Conservation (phyloP, 2,888 invertebrate genomes). For the Hybos culiciformis region DNA sequence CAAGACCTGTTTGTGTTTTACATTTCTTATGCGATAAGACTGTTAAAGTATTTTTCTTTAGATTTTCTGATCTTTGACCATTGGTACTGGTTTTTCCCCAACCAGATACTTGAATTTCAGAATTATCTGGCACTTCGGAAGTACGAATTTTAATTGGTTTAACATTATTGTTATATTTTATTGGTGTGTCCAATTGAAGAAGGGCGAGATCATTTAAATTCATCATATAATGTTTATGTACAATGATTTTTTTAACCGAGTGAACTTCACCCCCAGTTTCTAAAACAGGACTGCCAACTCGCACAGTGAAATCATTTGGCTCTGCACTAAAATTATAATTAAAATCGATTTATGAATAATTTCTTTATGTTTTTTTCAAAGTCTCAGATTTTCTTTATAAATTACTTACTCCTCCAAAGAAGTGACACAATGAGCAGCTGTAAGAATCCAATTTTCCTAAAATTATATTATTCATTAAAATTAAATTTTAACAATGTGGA, state of each 20-base stretch:
- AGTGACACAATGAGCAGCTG: no score
- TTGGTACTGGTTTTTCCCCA: slow-evolving; percentile 5
- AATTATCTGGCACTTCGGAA: background rate
- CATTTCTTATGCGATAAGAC: slow-evolving; percentile 19
- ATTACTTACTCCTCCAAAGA: no score
- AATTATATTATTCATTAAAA: no score
- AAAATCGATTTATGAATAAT: no score
- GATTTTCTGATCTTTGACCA: slow-evolving; percentile 2
- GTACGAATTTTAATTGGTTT: slow-evolving; percentile 9
- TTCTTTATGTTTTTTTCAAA: no score
- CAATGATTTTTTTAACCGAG: slow-evolving; percentile 20
- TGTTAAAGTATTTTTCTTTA: slow-evolving; percentile 14
- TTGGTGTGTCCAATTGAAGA: slow-evolving; percentile 17
- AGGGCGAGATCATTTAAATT: slow-evolving; percentile 26
- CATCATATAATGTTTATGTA: slow-evolving; percentile 19
- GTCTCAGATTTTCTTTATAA: no score
- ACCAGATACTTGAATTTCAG: slow-evolving; percentile 7
- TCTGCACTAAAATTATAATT: no score
- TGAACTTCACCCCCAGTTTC: slow-evolving; percentile 22
- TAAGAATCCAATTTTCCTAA: no score
- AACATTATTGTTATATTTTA: slow-evolving; percentile 17
- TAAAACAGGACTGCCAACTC: slow-evolving; percentile 26
- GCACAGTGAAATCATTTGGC: slow-evolving; percentile 21
- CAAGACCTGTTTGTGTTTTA: slow-evolving; percentile 11
- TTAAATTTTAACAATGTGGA: no score